These are phyloP conservation scores for Anhinga anhinga DNA, from an alignment of 2,113 vertebrate species.

Conservation along the genomic window DNA sequence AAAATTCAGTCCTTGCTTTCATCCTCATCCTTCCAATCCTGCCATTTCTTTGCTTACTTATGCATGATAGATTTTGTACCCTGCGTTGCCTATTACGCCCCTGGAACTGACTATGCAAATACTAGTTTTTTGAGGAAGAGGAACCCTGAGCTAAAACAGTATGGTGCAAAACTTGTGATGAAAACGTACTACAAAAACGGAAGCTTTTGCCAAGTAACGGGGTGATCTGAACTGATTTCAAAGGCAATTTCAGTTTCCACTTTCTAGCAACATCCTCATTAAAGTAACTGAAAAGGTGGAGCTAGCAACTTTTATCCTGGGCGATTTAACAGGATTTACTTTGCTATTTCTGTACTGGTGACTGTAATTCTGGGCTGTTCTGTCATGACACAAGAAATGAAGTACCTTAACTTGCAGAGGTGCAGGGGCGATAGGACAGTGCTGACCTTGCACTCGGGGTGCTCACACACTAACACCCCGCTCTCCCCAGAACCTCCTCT, in stretches of 20 bases:
- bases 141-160: not conserved
- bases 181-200: not conserved
- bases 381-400: not conserved
- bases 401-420: not conserved
- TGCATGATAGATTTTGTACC: not conserved
- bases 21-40: not conserved
- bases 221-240: rapidly evolving
- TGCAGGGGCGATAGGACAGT: rapidly evolving
- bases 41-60: not conserved
- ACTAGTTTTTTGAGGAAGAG: not conserved
- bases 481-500: not conserved
- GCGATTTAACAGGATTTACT: not conserved
- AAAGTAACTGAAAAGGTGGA: not conserved
- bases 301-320: rapidly evolving
- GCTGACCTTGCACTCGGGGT: not conserved
- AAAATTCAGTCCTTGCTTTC: not conserved
- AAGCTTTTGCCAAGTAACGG: not conserved
- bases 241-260: not conserved
- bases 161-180: not conserved
- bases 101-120: not conserved
- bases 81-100: not conserved
- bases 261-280: not conserved
- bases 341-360: not conserved
- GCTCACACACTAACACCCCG: not conserved
- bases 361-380: not conserved